These are phyloP conservation scores for Aradophagus sp. DNA, from an alignment of 1,140 invertebrate genomes.

Conservation along the genomic window DNA sequence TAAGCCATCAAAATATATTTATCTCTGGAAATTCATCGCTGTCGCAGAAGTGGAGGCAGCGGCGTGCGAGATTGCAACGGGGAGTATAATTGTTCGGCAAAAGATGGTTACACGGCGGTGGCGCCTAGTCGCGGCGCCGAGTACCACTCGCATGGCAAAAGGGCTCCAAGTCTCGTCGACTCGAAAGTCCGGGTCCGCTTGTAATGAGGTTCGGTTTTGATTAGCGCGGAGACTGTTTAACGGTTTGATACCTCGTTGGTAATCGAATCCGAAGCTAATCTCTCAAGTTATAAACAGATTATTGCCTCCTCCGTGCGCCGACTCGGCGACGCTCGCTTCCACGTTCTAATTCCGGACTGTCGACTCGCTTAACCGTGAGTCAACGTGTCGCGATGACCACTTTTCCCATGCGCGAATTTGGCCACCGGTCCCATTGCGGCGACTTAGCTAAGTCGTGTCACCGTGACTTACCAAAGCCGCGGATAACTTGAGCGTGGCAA, in stretches of 20 bases:
- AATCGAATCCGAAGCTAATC: slow-evolving; percentile 77
- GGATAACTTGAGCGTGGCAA: no score
- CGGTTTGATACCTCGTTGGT: slow-evolving; percentile 76
- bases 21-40: slow-evolving; percentile 59
- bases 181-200: slow-evolving; percentile 65
- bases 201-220: slow-evolving; percentile 76
- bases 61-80: slow-evolving; percentile 52
- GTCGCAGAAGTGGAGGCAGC: slow-evolving; percentile 37
- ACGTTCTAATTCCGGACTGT: slow-evolving; percentile 63
- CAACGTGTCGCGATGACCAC: slow-evolving; percentile 29
- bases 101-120: slow-evolving; percentile 52
- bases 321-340: slow-evolving; percentile 65
- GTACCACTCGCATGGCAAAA: slow-evolving; percentile 44
- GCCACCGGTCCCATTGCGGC: background rate
- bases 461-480: no score
- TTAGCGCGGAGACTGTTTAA: slow-evolving; percentile 77
- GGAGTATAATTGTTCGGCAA: slow-evolving; percentile 56
- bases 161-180: slow-evolving; percentile 48
- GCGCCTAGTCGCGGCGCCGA: slow-evolving; percentile 45
- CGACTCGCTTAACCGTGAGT: slow-evolving; percentile 59
- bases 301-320: slow-evolving; percentile 75
- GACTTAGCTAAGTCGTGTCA: slow-evolving; percentile 17
- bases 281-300: slow-evolving; percentile 77
- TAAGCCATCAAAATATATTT: slow-evolving; percentile 58
- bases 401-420: slow-evolving; percentile 31